Evolutionary conservation across 2,797 vertebrate genomes (phyloP).

Genomic region (Megalops cyprinoides): DNA sequence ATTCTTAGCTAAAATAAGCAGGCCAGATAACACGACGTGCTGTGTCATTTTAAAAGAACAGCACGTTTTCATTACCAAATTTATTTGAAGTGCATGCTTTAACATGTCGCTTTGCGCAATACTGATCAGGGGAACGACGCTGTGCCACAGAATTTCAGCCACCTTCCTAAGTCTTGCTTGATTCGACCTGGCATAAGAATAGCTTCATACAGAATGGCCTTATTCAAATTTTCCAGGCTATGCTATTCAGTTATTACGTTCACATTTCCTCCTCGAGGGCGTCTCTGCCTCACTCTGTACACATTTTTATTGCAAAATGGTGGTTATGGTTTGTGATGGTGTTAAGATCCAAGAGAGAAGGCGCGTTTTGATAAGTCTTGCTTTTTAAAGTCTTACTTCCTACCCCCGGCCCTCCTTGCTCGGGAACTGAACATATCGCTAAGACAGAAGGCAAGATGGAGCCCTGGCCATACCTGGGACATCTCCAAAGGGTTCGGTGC

Average conservation of each 20-base stretch:
- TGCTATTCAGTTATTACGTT: neutral
- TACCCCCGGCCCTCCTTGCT: no score
- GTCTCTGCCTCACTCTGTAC: no score
- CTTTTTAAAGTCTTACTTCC: no score
- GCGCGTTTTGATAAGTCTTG: no score
- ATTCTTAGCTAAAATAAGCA: no score
- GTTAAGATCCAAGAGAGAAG: no score
- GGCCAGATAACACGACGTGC: no score
- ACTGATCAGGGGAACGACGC: neutral
- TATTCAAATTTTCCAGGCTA: neutral
- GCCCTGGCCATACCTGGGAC: constrained; percentile 58
- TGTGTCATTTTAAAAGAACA: no score
- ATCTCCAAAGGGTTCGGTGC: constrained; percentile 55
- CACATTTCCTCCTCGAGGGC: neutral
- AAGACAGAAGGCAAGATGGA: constrained; percentile 1
- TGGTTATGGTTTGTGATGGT: no score
- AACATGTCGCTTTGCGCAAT: constrained; percentile 17
- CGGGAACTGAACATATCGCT: neutral
- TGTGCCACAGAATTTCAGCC: neutral
- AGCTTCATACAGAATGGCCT: neutral
- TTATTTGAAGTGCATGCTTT: neutral
- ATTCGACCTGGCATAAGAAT: neutral
- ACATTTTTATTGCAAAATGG: no score
- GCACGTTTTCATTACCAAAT: neutral
- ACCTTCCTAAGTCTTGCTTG: neutral